Conservation (phyloP, 2,797 vertebrate genomes). For the Sebastes itinus region DNA sequence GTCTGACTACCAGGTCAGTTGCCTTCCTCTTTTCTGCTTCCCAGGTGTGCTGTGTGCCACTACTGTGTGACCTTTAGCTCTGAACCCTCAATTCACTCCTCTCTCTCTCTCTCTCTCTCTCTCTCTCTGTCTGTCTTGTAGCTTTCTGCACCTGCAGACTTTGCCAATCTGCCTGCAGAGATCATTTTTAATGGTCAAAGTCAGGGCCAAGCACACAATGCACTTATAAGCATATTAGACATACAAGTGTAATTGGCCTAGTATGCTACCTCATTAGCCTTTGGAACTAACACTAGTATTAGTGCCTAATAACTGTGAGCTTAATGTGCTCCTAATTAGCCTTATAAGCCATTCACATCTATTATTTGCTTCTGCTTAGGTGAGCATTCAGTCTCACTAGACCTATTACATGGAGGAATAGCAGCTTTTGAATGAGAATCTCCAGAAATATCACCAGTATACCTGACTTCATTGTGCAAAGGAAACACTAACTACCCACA, state of each 20-base stretch:
- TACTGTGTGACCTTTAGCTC: constrained; percentile 39
- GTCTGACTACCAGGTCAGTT: constrained; percentile 15
- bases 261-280: constrained; percentile 58
- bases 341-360: constrained; percentile 53
- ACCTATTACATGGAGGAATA: constrained; percentile 8
- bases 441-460: constrained; percentile 1
- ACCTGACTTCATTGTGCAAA: not conserved
- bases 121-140: not conserved
- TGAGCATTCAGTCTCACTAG: constrained; percentile 41
- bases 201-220: constrained; percentile 15
- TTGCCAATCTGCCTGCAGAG: not conserved
- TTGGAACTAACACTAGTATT: constrained; percentile 40
- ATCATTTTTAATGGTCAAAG: constrained; percentile 38
- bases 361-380: constrained; percentile 49
- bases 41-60: constrained; percentile 9
- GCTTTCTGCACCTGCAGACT: constrained; percentile 11
- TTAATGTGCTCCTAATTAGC: constrained; percentile 60
- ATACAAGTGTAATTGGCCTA: constrained; percentile 47
- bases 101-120: not conserved
- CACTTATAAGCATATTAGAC: constrained; percentile 15
- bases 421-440: constrained; percentile 2
- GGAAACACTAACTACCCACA: not conserved
- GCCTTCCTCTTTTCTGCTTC: constrained; percentile 14
- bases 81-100: constrained; percentile 13
- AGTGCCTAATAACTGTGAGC: constrained; percentile 42